phyloP scores from a whole-genome alignment of 2,113 vertebrate genomes.

The Hemiscyllium ocellatum region DNA sequence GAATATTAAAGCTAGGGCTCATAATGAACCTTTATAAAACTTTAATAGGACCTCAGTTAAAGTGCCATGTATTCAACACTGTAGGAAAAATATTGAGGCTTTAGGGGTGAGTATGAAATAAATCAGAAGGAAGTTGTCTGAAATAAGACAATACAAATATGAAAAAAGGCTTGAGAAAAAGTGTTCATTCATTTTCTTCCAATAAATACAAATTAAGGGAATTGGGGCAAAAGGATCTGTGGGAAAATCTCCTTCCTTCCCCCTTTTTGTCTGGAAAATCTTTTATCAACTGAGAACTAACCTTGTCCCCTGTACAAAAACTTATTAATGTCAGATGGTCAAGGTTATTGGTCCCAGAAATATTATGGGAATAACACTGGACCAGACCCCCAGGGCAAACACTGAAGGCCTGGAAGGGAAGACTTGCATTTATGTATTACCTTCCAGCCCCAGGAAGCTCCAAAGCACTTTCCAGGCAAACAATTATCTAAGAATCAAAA shows the following conservation, averaged over 20 bases:
- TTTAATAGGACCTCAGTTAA: background rate
- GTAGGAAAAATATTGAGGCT: background rate
- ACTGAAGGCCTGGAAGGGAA: background rate
- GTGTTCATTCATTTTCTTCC: background rate
- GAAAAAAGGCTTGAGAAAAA: background rate
- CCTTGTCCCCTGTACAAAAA: background rate
- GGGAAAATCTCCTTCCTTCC: background rate
- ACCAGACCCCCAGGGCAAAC: background rate
- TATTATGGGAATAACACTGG: background rate
- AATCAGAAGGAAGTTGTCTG: background rate
- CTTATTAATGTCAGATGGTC: background rate
- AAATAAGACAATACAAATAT: background rate
- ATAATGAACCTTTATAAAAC: background rate
- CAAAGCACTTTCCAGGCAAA: background rate
- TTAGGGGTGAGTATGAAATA: background rate
- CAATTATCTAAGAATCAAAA: background rate
- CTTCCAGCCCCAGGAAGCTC: background rate
- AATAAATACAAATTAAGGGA: background rate
- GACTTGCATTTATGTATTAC: background rate
- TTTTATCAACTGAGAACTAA: background rate
- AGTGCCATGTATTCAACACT: background rate
- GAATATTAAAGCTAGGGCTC: background rate
- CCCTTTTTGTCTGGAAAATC: background rate
- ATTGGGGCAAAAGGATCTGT: background rate
- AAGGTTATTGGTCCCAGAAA: background rate